Percentiles rank a stretch among this genome's conserved stretches.
phyloP scores from a whole-genome alignment of 2,888 invertebrate species.

The Plagodis pulveraria region DNA sequence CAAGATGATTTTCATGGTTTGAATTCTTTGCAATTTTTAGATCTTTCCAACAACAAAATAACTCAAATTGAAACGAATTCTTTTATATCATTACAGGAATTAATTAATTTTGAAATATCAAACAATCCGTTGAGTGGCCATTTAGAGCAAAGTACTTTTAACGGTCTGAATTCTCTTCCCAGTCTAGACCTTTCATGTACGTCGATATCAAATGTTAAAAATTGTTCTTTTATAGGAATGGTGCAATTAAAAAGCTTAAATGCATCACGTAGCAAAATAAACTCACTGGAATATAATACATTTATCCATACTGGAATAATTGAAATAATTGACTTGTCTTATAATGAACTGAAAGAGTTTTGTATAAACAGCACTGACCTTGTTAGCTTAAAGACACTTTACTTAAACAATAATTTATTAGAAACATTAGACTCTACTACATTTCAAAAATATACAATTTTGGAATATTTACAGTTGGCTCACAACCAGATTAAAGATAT shows the following conservation, averaged over 20 bases:
- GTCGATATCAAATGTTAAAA: conserved; percentile 50
- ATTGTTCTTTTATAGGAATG: conserved; percentile 64
- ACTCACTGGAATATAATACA: conserved; percentile 55
- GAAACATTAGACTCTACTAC: conserved; percentile 41
- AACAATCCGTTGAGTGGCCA: conserved; percentile 58
- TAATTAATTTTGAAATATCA: conserved; percentile 59
- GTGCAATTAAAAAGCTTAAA: conserved; percentile 54
- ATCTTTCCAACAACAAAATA: conserved; percentile 65
- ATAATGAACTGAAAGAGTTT: conserved; percentile 55
- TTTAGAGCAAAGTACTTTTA: conserved; percentile 55
- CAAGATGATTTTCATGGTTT: conserved; percentile 51
- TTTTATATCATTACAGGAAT: conserved; percentile 50
- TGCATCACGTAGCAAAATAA: conserved; percentile 57
- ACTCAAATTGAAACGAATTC: conserved; percentile 50
- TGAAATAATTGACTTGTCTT: conserved; percentile 62
- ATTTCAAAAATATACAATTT: conserved; percentile 42
- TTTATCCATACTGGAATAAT: conserved; percentile 55
- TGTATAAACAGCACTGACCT: conserved; percentile 58
- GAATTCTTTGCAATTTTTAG: conserved; percentile 52
- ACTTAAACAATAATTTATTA: conserved; percentile 60
- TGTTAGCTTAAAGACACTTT: conserved; percentile 45
- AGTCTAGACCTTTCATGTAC: conserved; percentile 61
- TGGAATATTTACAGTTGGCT: conserved; percentile 51
- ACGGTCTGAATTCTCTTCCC: conserved; percentile 57
- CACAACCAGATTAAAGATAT: conserved; percentile 51